phyloP scores from a whole-genome alignment of 2,113 vertebrate species.

The Cyprinus carpio region DNA sequence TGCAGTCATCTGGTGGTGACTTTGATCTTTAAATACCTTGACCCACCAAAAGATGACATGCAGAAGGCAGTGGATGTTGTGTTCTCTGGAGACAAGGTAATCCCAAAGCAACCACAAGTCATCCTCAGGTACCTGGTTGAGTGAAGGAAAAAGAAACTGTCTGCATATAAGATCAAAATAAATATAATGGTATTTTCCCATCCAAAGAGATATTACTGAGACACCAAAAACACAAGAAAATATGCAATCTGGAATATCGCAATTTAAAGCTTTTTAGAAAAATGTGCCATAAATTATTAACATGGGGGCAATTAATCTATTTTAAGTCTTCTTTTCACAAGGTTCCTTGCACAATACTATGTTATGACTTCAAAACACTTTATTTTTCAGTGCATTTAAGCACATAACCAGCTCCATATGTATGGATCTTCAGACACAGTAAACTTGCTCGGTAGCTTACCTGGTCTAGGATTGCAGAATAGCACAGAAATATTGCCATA shows the following conservation, averaged over 20 bases:
- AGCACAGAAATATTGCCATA: neutral
- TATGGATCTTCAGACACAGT: neutral
- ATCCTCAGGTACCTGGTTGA: neutral
- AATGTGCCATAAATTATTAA: neutral
- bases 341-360: neutral
- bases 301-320: neutral
- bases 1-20: neutral
- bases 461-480: neutral
- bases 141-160: neutral
- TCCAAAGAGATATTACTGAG: neutral
- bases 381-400: neutral
- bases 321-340: neutral
- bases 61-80: neutral
- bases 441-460: neutral
- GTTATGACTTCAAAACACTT: neutral
- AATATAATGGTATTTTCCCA: neutral
- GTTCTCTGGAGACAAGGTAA: neutral
- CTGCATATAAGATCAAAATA: neutral
- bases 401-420: too few relatives aligned
- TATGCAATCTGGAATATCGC: neutral
- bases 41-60: neutral
- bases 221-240: neutral
- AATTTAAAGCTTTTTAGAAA: neutral
- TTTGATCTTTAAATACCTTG: slow-evolving; percentile 21
- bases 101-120: neutral